Evolutionary conservation across 2,113 vertebrate species (phyloP).

Genomic region (Struthio camelus): DNA sequence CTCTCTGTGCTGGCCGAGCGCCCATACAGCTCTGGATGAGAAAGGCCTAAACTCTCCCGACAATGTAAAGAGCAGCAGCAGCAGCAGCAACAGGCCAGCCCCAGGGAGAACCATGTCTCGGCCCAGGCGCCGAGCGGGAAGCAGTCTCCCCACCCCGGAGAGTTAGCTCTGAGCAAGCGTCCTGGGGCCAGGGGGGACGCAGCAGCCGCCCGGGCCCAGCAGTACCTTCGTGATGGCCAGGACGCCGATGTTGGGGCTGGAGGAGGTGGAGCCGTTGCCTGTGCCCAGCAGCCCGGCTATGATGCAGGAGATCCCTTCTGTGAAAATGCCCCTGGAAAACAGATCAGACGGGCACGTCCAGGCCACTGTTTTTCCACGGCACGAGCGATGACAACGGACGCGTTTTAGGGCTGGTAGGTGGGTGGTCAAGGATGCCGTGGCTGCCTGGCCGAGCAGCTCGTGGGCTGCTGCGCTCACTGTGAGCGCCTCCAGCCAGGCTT

Average conservation of each 20-base stretch:
- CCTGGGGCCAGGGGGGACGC: neutral
- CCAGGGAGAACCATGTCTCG: neutral
- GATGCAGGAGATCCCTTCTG: conserved; percentile 82
- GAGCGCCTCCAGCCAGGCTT: no score
- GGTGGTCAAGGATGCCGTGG: neutral
- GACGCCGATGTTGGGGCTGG: conserved; percentile 85
- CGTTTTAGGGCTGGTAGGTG: no score
- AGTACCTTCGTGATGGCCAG: conserved; percentile 84
- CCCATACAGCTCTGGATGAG: neutral
- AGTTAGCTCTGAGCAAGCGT: neutral
- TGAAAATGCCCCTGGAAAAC: conserved; percentile 80
- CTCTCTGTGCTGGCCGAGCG: neutral
- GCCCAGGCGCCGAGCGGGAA: neutral
- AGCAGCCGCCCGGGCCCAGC: no score
- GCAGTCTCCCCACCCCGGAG: no score
- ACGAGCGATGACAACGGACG: no score
- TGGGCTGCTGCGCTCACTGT: neutral
- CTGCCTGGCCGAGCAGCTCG: neutral
- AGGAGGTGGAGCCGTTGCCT: conserved; percentile 84
- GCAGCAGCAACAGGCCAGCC: neutral
- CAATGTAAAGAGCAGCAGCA: neutral
- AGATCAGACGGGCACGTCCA: accelerated
- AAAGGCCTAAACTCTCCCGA: neutral
- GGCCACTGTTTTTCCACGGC: accelerated
- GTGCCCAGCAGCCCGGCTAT: conserved; percentile 83